These are phyloP conservation scores for Caenorhabditis sp. DNA, from an alignment of 2,888 invertebrate species.

Conservation along the genomic window DNA sequence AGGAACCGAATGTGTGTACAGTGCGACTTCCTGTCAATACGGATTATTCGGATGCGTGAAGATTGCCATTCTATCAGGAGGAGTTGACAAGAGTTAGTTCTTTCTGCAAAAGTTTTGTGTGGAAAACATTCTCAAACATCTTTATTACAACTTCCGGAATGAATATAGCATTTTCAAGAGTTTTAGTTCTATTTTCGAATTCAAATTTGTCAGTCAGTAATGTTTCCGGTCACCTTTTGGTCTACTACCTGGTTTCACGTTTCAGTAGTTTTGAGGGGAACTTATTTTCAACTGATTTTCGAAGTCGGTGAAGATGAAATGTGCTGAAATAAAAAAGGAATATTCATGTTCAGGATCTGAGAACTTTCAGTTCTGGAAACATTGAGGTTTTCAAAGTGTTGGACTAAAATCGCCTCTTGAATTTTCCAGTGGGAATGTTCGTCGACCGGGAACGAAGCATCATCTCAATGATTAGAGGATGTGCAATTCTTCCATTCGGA, in stretches of 20 bases:
- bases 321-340: no score
- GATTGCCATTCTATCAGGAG: slow-evolving; percentile 72
- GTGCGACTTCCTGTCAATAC: slow-evolving; percentile 71
- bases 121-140: neutral
- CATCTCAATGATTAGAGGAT: slow-evolving; percentile 80
- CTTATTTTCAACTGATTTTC: no score
- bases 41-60: slow-evolving; percentile 77
- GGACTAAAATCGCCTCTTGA: no score
- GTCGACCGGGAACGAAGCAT: slow-evolving; percentile 78
- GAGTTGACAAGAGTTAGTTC: slow-evolving; percentile 74
- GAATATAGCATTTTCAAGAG: neutral
- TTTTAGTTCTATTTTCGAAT: slow-evolving; percentile 23
- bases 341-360: no score
- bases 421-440: slow-evolving; percentile 79
- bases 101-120: neutral
- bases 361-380: neutral
- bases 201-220: slow-evolving; percentile 29
- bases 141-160: slow-evolving; percentile 2
- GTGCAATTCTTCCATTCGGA: slow-evolving; percentile 79
- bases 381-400: neutral
- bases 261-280: slow-evolving; percentile 4
- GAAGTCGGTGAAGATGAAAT: no score
- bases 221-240: slow-evolving; percentile 4
- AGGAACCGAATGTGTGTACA: slow-evolving; percentile 68
- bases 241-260: neutral